Conservation (phyloP, 2,888 invertebrate species). For the Meiosimyza decipiens region DNA sequence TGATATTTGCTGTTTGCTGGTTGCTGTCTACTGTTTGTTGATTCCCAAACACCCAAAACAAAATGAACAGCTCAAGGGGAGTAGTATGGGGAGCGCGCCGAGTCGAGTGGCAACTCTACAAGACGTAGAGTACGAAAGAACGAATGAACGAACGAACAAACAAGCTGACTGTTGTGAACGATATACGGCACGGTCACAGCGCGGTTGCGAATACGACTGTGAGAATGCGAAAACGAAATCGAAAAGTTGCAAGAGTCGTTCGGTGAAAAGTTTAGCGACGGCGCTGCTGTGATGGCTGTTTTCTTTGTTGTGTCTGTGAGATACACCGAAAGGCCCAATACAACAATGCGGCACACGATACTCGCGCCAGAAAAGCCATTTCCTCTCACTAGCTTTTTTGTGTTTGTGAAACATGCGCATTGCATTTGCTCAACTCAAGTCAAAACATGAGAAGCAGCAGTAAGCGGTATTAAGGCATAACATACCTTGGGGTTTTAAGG, state of each 20-base stretch:
- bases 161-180: too few relatives aligned
- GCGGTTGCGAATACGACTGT: constrained; percentile 42
- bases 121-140: constrained; percentile 22
- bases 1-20: constrained; percentile 31
- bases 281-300: too few relatives aligned
- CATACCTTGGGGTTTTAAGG: neutral
- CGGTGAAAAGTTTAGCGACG: constrained; percentile 22
- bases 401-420: constrained; percentile 61
- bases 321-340: constrained; percentile 1
- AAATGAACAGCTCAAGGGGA: neutral
- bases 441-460: constrained; percentile 31
- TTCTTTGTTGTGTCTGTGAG: constrained; percentile 32
- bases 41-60: constrained; percentile 34
- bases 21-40: constrained; percentile 38
- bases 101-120: constrained; percentile 6
- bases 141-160: constrained; percentile 7
- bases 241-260: constrained; percentile 12
- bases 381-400: constrained; percentile 23
- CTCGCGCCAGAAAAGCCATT: constrained; percentile 26
- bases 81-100: neutral
- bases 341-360: constrained; percentile 5
- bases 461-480: constrained; percentile 4
- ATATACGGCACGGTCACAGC: constrained; percentile 17
- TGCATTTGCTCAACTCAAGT: constrained; percentile 51
- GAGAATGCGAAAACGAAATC: constrained; percentile 42